Conservation (phyloP, 2,113 vertebrate genomes). For the Pelecanus crispus region DNA sequence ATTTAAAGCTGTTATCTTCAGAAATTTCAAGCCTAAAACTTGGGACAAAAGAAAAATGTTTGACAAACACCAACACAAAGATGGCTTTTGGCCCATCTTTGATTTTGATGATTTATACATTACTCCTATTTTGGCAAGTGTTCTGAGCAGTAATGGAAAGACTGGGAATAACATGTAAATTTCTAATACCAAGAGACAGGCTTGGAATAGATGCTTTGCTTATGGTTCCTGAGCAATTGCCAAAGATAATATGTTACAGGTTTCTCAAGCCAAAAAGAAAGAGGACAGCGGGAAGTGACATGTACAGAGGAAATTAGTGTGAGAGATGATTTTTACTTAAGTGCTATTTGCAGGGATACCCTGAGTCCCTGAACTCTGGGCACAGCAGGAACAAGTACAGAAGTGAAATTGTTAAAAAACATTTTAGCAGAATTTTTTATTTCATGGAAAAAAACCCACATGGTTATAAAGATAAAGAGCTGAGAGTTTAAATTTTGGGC, state of each 20-base stretch:
- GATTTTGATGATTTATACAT: conserved; percentile 4
- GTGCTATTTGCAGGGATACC: background rate
- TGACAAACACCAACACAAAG: too few species aligned
- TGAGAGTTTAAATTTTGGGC: background rate
- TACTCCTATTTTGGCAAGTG: conserved; percentile 2
- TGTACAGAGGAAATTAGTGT: background rate
- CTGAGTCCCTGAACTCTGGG: background rate
- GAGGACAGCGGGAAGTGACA: background rate
- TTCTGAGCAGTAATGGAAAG: conserved; percentile 9
- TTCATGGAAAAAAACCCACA: background rate
- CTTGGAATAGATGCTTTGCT: background rate
- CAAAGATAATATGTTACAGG: conserved; percentile 25
- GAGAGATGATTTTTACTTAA: conserved; percentile 36
- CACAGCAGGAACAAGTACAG: background rate
- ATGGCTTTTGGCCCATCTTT: background rate
- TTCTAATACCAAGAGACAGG: background rate
- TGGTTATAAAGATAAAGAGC: background rate
- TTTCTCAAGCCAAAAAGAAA: background rate
- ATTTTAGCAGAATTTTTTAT: conserved; percentile 4
- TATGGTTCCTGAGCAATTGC: conserved; percentile 29
- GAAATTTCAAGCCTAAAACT: background rate
- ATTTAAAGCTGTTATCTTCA: background rate
- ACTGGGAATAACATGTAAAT: conserved; percentile 22
- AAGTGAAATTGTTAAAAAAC: background rate
- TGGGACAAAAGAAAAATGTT: background rate